Evolutionary conservation across 2,797 vertebrate genomes (phyloP).

Genomic region (Gymnoscopelus braueri): DNA sequence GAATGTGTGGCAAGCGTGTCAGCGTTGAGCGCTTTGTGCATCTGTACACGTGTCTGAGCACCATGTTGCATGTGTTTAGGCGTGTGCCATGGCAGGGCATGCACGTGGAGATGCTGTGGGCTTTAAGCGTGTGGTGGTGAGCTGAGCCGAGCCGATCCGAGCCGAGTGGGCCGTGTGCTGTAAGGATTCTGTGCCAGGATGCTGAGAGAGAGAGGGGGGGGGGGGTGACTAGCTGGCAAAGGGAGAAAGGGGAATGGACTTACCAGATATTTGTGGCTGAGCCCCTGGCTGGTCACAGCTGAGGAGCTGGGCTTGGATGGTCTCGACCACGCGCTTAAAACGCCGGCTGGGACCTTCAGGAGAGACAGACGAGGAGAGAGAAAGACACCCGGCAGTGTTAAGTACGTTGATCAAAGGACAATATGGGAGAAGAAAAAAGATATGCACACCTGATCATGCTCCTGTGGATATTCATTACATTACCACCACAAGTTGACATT

Average conservation of each 20-base stretch:
- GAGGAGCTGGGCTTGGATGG: conserved; percentile 97
- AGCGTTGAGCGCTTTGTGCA: conserved; percentile 10
- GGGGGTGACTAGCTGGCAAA: conserved; percentile 5
- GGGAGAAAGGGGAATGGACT: conserved; percentile 66
- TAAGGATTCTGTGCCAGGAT: conserved; percentile 54
- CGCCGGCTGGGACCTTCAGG: conserved; percentile 92
- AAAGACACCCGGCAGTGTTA: background rate
- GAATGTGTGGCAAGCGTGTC: conserved; percentile 8
- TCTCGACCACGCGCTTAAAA: conserved; percentile 99
- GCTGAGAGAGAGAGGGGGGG: conserved; percentile 23
- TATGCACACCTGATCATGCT: too few relatives aligned
- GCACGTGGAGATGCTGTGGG: conserved; percentile 68
- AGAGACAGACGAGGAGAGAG: background rate
- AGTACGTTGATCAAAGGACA: too few relatives aligned
- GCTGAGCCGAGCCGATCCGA: conserved; percentile 45
- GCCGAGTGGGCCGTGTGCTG: conserved; percentile 62
- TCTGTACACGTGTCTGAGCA: conserved; percentile 32
- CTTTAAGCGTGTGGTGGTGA: conserved; percentile 62
- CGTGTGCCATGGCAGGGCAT: conserved; percentile 55
- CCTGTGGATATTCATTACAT: too few relatives aligned
- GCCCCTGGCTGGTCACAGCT: conserved; percentile 92
- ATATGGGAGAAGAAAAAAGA: too few relatives aligned
- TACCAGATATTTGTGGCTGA: conserved; percentile 93
- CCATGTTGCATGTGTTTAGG: conserved; percentile 39
- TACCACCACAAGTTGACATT: too few relatives aligned